Base-by-base conservation (phyloP, 2,113 vertebrate genomes). In the Saccopteryx leptura region DNA sequence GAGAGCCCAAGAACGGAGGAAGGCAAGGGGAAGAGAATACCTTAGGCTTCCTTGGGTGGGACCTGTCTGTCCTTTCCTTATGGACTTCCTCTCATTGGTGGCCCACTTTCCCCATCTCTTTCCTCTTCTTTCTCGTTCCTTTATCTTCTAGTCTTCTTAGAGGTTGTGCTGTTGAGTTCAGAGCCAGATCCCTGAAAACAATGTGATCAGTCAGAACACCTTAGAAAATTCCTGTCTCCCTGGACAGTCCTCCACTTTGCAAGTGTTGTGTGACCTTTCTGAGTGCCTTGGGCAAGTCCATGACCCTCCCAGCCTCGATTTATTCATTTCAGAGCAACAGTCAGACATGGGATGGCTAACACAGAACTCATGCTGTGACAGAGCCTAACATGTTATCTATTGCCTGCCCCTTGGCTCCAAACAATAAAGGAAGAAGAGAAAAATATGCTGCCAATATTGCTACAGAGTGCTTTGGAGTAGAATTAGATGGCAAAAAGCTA, bases 341-440 rank as follows among this genome's bases (percentile, higher is more conserved):
- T 10, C 69, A 26, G 26, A 28, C 4, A 6, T 1, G 3, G 61
- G 58, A 0, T 4, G 4, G 12, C 31, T 63, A 23, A 60, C 7
- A 63, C 1, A 3, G 18, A 19, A 7, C 50, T 33, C 3, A 61
- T 7, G 1, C 13, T 8, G 0, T 4, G 19, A 61, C 46, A 39
- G 69, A 52, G 11, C 10, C 61, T 0, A 0, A 8, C 1, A 1
- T 7, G 9, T 28, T 28, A 0, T 54, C 28, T n/a, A 0, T 2
- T 14, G 24, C 15, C 54, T 14, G 48, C 14, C 50, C 52, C 63
- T 33, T 0, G 13, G 68, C 76, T 50, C 60, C 65, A 72, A 69
- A 79, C 60, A 71, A 68, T 54, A 50, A 84, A 46, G 39, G 46
- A 24, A 82, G 13, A 15, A 69, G 50, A 72, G 79, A 60, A 60